Base-by-base conservation (phyloP, 2,797 vertebrate genomes). In the Falco rusticolus region DNA sequence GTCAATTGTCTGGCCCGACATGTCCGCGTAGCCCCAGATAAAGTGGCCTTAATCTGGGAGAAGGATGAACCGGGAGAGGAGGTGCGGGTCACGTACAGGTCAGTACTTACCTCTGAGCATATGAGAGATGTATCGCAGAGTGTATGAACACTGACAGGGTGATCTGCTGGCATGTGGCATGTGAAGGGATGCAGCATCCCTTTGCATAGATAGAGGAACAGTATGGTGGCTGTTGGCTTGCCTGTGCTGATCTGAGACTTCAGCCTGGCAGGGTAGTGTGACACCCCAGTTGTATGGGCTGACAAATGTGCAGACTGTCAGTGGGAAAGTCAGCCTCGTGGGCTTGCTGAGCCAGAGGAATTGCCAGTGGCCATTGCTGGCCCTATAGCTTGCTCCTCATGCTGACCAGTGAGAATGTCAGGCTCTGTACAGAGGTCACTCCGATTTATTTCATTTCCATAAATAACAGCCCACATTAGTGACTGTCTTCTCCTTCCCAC, bases 11-110 rank as follows among this genome's bases (percentile, higher is more conserved):
- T 98, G 90, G 97, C 98, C 61, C 91, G 96, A 54, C 97, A 97
- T 3, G 97, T 97, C 80, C 97, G 97, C 17, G 89, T 60, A 63
- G 91, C 90, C n/a, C 96, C 97, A 28, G 94, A 97, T 53, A 97
- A 96, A 94, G 96, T 97, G 79, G 97, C 97, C 34, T 92, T 98
- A 54, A 97, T 98, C 59, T 98, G 97, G 97, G 97, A 98, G 95
- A 97, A 96, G 82, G 97, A 98, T 90, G 97, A 97, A 54, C 97
- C 97, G 4, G 97, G 97, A 75, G 65, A 97, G 68, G 94, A 97
- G 65, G 96, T 93, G 24, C 78, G 2, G 59, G 84, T 98, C 79
- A 97, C 97, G 1, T 97, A 97, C 97, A 97, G 97, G 97, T 98
- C 51, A 93, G 96, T 96, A 84, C 31, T 84, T 88, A 71, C 43